Evolutionary conservation across 2,888 invertebrate genomes (phyloP).

Genomic region (Anaspis maculata): DNA sequence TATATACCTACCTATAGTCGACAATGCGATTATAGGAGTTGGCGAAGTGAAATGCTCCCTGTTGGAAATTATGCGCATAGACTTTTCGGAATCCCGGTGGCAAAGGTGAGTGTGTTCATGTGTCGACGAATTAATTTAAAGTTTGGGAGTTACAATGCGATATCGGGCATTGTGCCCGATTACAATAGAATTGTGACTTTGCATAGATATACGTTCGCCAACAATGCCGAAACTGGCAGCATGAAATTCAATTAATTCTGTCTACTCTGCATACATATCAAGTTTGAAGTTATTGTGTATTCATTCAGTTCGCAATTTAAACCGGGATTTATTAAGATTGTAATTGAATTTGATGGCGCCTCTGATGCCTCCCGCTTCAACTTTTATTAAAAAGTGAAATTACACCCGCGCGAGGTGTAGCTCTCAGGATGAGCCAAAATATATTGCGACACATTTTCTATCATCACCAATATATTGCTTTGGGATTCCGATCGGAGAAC

Average conservation of each 20-base stretch:
- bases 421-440: no score
- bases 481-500: no score
- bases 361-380: conserved; percentile 5
- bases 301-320: conserved; percentile 20
- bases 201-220: conserved; percentile 36
- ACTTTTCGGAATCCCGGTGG: no score
- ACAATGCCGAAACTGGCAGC: conserved; percentile 32
- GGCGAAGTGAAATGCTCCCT: no score
- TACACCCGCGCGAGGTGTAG: conserved; percentile 4
- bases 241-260: conserved; percentile 34
- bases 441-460: no score
- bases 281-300: conserved; percentile 33
- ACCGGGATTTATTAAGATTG: conserved; percentile 21
- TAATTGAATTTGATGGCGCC: conserved; percentile 20
- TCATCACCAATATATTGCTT: no score
- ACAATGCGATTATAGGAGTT: no score
- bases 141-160: conserved; percentile 36
- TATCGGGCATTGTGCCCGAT: conserved; percentile 33
- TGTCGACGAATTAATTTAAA: conserved; percentile 36
- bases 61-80: no score
- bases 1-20: no score
- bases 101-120: no score
- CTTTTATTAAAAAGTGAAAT: conserved; percentile 19
- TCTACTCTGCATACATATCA: conserved; percentile 33
- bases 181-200: conserved; percentile 41